Conservation (phyloP, 2,888 invertebrate species). For the Aphidoletes aphidimyza region DNA sequence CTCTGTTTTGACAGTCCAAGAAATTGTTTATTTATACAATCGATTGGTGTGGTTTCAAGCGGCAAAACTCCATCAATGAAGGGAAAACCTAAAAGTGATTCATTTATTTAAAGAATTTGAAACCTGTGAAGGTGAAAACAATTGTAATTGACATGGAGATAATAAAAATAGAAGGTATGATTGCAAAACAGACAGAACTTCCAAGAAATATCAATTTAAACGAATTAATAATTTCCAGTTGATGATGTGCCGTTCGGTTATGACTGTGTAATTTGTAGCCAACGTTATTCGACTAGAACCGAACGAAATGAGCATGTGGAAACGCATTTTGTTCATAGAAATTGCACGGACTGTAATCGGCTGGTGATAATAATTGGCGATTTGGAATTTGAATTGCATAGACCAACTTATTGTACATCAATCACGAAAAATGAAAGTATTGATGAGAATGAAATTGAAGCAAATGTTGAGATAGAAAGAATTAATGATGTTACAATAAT, state of each 20-base stretch:
- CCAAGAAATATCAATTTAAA: not conserved
- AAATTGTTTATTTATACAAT: constrained; percentile 1
- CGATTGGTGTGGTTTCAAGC: not conserved
- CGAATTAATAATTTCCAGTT: not conserved
- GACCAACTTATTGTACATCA: not conserved
- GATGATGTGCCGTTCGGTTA: constrained; percentile 16
- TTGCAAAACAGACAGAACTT: not conserved
- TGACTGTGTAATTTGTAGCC: constrained; percentile 15
- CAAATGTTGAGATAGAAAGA: not conserved
- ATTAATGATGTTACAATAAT: not conserved
- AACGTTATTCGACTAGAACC: not conserved
- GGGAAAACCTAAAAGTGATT: not conserved
- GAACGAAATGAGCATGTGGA: constrained; percentile 42
- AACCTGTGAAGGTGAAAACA: not conserved
- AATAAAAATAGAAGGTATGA: constrained; percentile 33
- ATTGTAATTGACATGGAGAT: not conserved
- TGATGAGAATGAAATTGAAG: not conserved
- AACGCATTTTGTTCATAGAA: not conserved
- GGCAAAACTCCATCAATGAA: not conserved
- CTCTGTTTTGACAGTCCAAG: not conserved
- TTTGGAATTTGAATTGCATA: constrained; percentile 6
- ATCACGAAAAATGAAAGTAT: not conserved
- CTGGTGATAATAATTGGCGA: constrained; percentile 30
- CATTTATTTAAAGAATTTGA: not conserved
- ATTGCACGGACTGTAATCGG: not conserved